Conservation (phyloP, 2,888 invertebrate species). For the Cephus rjabovi region DNA sequence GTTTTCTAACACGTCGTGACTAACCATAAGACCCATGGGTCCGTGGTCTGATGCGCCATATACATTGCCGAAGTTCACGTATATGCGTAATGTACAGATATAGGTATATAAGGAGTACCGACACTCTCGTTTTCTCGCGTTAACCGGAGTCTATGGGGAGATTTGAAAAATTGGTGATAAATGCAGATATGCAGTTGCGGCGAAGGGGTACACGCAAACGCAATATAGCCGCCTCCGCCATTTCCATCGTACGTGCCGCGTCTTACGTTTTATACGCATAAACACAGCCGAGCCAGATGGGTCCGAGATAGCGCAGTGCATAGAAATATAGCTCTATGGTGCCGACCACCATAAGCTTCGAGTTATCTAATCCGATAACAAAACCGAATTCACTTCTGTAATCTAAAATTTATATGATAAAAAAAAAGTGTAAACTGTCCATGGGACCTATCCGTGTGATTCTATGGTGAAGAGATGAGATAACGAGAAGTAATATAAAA, state of each 20-base stretch:
- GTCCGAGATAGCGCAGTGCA: slow-evolving; percentile 25
- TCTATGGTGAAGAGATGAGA: background rate
- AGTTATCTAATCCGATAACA: background rate
- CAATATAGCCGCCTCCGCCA: slow-evolving; percentile 33
- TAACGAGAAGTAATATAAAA: background rate
- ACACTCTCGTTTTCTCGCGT: slow-evolving; percentile 4
- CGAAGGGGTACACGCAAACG: slow-evolving; percentile 46
- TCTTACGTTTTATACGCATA: slow-evolving; percentile 27
- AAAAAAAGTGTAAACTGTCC: background rate
- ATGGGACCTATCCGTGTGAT: background rate
- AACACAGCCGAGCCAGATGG: slow-evolving; percentile 26
- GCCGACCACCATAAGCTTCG: background rate
- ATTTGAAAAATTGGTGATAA: slow-evolving; percentile 45
- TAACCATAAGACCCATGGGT: background rate
- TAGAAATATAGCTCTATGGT: slow-evolving; percentile 35
- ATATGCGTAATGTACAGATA: background rate
- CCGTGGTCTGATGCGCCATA: background rate
- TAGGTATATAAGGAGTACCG: background rate
- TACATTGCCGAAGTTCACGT: background rate
- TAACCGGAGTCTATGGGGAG: background rate
- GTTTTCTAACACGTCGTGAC: background rate
- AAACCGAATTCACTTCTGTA: background rate
- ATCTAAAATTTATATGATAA: background rate
- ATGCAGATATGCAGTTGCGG: slow-evolving; percentile 42
- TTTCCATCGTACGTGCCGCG: slow-evolving; percentile 15